phyloP scores from a whole-genome alignment of 2,113 vertebrate species.

The Potamarius usumacintae region DNA sequence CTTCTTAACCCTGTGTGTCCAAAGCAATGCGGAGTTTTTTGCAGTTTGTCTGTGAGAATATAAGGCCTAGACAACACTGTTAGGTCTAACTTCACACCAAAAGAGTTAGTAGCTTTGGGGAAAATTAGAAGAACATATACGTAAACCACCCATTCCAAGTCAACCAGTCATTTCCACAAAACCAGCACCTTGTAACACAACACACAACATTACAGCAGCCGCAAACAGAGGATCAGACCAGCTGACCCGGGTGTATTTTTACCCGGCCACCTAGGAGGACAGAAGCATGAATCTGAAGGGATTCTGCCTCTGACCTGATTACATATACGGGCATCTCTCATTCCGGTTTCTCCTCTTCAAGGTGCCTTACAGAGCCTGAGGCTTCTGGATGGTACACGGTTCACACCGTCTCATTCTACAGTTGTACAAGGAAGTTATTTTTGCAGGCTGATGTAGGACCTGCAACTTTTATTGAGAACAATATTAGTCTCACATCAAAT shows the following conservation, averaged over 20 bases:
- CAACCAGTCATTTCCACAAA: background rate
- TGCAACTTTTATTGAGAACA: background rate
- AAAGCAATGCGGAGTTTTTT: background rate
- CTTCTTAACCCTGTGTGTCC: background rate
- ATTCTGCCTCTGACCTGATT: conserved; percentile 27
- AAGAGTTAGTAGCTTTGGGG: background rate
- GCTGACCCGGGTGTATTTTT: conserved; percentile 23
- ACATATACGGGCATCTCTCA: background rate
- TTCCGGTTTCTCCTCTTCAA: conserved; percentile 17
- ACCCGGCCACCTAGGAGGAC: background rate
- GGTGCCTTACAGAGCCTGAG: conserved; percentile 11
- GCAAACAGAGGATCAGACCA: background rate
- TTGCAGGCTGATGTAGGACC: background rate
- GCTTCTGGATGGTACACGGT: background rate
- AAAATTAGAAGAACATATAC: conserved; percentile 2
- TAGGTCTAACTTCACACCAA: background rate
- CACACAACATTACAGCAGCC: background rate
- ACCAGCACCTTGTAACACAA: conserved; percentile 1
- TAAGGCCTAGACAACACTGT: background rate
- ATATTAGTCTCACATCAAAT: background rate
- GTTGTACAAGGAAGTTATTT: background rate
- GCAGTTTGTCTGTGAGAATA: background rate
- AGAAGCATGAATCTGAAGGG: conserved; percentile 19
- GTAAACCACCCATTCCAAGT: background rate
- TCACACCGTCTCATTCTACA: background rate